Evolutionary conservation across 2,888 invertebrate genomes (phyloP).

Genomic region (Euzophera pinguis): DNA sequence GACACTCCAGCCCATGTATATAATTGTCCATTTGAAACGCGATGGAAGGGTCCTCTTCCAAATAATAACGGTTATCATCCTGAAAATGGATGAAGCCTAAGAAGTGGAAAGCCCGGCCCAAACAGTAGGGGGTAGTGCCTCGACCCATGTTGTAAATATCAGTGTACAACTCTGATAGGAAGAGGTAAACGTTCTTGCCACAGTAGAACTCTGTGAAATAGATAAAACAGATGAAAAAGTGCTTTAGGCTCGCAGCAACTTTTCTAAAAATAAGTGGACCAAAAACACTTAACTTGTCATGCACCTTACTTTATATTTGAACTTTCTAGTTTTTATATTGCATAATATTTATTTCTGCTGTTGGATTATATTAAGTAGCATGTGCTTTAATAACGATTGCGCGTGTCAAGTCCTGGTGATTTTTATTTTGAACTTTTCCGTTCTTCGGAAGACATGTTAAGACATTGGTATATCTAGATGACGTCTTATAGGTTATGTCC

Average conservation of each 20-base stretch:
- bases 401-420: too few relatives aligned
- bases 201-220: constrained; percentile 60
- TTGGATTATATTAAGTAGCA: too few relatives aligned
- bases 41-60: constrained; percentile 62
- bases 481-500: too few relatives aligned
- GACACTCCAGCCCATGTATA: constrained; percentile 67
- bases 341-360: too few relatives aligned
- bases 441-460: too few relatives aligned
- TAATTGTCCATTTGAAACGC: constrained; percentile 64
- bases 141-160: constrained; percentile 68
- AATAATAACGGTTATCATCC: constrained; percentile 58
- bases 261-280: background rate
- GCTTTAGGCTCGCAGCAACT: too few relatives aligned
- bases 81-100: constrained; percentile 63
- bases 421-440: too few relatives aligned
- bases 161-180: constrained; percentile 64
- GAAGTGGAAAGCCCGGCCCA: constrained; percentile 59
- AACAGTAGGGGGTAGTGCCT: constrained; percentile 57
- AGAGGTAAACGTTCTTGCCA: constrained; percentile 66
- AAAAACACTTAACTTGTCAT: background rate
- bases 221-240: background rate
- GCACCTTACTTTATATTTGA: background rate
- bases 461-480: too few relatives aligned
- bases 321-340: background rate
- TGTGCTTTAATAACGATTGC: too few relatives aligned